phyloP scores from a whole-genome alignment of 2,888 invertebrate species.

The Drosophila formosana region DNA sequence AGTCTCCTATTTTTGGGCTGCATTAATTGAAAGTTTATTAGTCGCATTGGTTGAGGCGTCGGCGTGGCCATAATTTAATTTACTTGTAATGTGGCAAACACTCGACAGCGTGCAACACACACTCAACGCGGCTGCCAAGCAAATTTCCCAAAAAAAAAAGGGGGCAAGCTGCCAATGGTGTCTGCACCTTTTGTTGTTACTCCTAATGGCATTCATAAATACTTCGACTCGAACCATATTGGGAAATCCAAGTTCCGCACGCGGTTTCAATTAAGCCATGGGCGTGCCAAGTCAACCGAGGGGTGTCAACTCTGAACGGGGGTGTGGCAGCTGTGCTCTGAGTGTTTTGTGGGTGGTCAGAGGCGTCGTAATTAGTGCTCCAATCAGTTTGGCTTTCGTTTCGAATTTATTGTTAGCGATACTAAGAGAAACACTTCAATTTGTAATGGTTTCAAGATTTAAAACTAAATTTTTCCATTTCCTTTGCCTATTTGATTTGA shows the following conservation, averaged over 20 bases:
- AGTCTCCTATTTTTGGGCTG: constrained; percentile 59
- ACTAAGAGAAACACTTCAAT: neutral
- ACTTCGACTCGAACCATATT: constrained; percentile 32
- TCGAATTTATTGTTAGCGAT: constrained; percentile 2
- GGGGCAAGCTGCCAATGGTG: neutral
- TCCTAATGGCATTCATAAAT: constrained; percentile 55
- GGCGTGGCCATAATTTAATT: constrained; percentile 69
- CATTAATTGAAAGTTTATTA: constrained; percentile 80
- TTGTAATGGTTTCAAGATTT: neutral
- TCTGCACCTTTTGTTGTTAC: constrained; percentile 51
- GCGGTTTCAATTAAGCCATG: constrained; percentile 64
- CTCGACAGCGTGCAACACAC: constrained; percentile 4
- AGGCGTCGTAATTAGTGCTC: constrained; percentile 41
- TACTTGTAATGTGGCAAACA: constrained; percentile 62
- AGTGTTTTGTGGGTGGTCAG: constrained; percentile 39
- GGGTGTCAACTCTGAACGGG: constrained; percentile 34
- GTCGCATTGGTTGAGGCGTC: constrained; percentile 48
- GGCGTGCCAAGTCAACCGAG: constrained; percentile 55
- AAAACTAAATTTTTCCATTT: neutral
- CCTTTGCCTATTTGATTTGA: no score
- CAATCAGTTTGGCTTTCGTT: constrained; percentile 3
- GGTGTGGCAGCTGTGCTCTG: constrained; percentile 45
- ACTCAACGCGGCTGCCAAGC: constrained; percentile 13
- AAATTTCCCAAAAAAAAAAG: neutral
- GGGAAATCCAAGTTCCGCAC: constrained; percentile 41